A percentile compares a stretch with the other conserved stretches of the same genome.
phyloP scores from a whole-genome alignment of 2,113 vertebrate genomes.

The Myiagra hebetior region DNA sequence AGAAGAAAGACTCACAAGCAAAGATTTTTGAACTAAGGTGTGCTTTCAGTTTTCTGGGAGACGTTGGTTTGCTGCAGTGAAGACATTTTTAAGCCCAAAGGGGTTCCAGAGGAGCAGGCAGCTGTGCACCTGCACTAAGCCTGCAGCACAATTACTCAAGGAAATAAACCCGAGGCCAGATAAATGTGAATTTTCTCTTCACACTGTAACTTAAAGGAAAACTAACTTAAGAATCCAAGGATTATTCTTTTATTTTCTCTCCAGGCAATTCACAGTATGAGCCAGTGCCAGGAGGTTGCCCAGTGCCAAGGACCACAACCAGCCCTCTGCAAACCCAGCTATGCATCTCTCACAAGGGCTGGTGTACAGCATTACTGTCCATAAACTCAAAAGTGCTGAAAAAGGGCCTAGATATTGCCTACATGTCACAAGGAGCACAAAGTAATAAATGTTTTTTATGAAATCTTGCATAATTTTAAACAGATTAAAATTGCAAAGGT shows the following conservation, averaged over 20 bases:
- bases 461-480: neutral
- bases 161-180: neutral
- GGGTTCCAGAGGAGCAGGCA: neutral
- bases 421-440: neutral
- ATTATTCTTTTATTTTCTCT: neutral
- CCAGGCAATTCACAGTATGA: neutral
- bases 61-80: neutral
- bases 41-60: neutral
- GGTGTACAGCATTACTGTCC: neutral
- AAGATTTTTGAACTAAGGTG: neutral
- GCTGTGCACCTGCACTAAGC: rapidly evolving
- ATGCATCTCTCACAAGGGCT: neutral
- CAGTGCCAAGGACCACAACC: neutral
- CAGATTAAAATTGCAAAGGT: neutral
- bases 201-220: neutral
- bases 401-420: neutral
- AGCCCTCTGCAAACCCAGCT: neutral
- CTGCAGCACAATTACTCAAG: neutral
- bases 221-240: neutral
- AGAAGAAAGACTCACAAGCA: neutral
- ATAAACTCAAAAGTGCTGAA: neutral
- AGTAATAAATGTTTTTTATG: neutral
- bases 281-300: neutral
- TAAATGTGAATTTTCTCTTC: neutral
- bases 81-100: neutral